phyloP scores from a whole-genome alignment of 2,113 vertebrate species.

The Camelus dromedarius region DNA sequence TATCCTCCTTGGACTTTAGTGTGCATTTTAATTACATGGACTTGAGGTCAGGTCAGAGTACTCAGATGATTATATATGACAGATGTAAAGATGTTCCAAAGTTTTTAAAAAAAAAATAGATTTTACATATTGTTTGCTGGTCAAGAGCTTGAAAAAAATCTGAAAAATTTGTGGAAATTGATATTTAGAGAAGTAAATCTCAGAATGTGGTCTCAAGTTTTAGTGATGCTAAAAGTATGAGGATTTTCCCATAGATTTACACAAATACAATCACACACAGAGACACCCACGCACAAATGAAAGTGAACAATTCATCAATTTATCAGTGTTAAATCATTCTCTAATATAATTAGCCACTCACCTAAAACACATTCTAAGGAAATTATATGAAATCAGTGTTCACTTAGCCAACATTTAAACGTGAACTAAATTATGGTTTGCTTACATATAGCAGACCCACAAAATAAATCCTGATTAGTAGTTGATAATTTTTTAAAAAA shows the following conservation, averaged over 20 bases:
- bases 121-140: background rate
- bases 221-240: constrained; percentile 32
- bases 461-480: background rate
- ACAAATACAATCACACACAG: background rate
- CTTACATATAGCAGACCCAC: background rate
- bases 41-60: background rate
- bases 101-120: background rate
- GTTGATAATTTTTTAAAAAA: background rate
- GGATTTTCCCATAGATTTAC: constrained; percentile 37
- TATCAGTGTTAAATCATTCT: constrained; percentile 59
- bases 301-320: constrained; percentile 55
- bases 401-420: background rate
- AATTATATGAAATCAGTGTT: constrained; percentile 20
- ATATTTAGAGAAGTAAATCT: background rate
- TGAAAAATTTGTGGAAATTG: background rate
- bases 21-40: background rate
- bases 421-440: background rate
- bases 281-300: background rate
- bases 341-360: constrained; percentile 38
- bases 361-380: constrained; percentile 37
- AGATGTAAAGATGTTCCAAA: background rate
- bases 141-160: constrained; percentile 27
- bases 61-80: background rate
- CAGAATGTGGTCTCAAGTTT: background rate
- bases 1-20: background rate